Evolutionary conservation across 2,797 vertebrate genomes (phyloP).

Genomic region (Enteromius afrohamiltoni): DNA sequence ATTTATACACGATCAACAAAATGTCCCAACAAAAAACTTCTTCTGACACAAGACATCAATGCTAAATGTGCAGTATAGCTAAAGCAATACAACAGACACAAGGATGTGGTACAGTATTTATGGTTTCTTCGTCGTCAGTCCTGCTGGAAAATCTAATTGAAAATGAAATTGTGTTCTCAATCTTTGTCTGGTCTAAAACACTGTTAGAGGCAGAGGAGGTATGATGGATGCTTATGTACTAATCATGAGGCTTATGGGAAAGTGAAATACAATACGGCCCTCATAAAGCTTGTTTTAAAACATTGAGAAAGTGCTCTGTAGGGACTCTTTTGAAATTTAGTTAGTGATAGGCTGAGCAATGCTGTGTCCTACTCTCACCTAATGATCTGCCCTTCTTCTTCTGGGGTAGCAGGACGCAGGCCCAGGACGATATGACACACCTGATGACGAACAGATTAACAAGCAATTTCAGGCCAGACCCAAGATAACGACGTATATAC

Average conservation of each 20-base stretch:
- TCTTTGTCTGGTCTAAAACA: not conserved
- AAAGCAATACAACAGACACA: slow-evolving; percentile 21
- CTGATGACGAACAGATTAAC: slow-evolving; percentile 70
- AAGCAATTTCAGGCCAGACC: slow-evolving; percentile 2
- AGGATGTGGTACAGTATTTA: slow-evolving; percentile 10
- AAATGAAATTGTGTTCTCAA: slow-evolving; percentile 25
- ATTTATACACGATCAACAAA: slow-evolving; percentile 1
- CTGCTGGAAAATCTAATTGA: slow-evolving; percentile 6
- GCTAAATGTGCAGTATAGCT: not conserved
- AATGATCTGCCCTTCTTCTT: slow-evolving; percentile 98
- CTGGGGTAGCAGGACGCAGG: slow-evolving; percentile 91
- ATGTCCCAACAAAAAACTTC: not conserved
- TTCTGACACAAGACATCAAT: not conserved
- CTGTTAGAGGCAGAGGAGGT: not conserved
- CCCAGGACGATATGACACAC: slow-evolving; percentile 98
- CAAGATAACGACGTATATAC: not conserved
- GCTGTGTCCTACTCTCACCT: slow-evolving; percentile 74
- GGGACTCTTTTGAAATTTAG: not conserved
- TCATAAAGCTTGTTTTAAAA: slow-evolving; percentile 28
- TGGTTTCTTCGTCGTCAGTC: not conserved
- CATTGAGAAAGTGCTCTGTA: slow-evolving; percentile 16
- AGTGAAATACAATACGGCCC: slow-evolving; percentile 30
- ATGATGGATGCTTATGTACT: not conserved
- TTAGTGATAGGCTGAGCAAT: not conserved
- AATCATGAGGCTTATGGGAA: slow-evolving; percentile 8